phyloP scores from a whole-genome alignment of 2,797 vertebrate genomes.

The Enteromius viviparus region DNA sequence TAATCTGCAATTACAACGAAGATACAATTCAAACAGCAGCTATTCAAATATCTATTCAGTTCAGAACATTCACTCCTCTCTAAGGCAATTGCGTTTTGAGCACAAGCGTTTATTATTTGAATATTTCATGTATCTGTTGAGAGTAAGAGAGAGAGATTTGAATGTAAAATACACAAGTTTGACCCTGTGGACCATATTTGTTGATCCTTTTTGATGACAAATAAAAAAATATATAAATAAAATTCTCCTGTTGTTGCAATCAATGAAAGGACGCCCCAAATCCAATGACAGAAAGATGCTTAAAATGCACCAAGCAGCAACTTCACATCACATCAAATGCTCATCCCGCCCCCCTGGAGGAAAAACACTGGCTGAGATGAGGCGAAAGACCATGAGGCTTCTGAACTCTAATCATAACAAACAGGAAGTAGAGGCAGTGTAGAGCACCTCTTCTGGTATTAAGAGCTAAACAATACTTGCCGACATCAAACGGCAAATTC shows the following conservation, averaged over 20 bases:
- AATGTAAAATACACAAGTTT: background rate
- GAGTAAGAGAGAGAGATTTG: background rate
- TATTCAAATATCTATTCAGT: conserved; percentile 4
- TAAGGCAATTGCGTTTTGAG: background rate
- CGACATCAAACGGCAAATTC: conserved; percentile 48
- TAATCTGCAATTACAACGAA: background rate
- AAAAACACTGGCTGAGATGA: conserved; percentile 12
- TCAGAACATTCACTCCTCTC: background rate
- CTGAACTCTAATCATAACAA: conserved; percentile 48
- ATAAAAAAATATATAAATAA: background rate
- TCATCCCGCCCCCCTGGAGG: background rate
- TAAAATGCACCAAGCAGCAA: conserved; percentile 37
- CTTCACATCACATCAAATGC: conserved; percentile 27
- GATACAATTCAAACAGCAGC: conserved; percentile 1
- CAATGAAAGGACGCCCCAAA: conserved; percentile 8
- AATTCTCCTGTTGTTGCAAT: conserved; percentile 18
- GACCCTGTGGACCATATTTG: background rate
- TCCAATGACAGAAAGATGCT: conserved; percentile 18
- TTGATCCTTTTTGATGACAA: background rate
- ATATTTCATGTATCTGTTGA: background rate
- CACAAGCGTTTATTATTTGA: conserved; percentile 17
- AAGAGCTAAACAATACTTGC: conserved; percentile 48
- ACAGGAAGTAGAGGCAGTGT: conserved; percentile 32
- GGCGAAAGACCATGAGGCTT: conserved; percentile 19
- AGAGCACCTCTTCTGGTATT: conserved; percentile 41